Base-by-base conservation (phyloP, 2,888 invertebrate species). In the Pherbina coryleti region DNA sequence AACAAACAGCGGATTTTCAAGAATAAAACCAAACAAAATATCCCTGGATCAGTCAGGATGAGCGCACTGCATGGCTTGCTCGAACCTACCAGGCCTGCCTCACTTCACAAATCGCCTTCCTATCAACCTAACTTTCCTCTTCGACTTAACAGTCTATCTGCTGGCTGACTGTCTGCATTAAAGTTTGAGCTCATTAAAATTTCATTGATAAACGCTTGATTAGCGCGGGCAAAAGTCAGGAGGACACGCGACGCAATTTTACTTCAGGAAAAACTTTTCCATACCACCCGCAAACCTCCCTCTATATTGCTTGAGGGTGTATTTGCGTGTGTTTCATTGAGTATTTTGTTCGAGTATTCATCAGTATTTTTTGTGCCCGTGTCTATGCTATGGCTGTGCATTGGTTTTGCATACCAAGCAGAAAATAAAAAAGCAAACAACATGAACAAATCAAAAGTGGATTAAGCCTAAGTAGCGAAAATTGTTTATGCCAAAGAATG, bases 201-300 rank as follows among this genome's bases (percentile, higher is more conserved):
- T 84, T 83, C 79, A 85, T 83, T 80, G 82, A 80, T 83, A 83
- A 84, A 81, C 82, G 79, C 82, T 83, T 79, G 80, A 84, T 80
- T 76, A 78, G 67, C 57, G 70, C 28, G 2, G 57, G 5, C 69
- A 51, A 19, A 69, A 67, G 51, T 64, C 69, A 66, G 25, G n/a
- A 70, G 57, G 49, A 76, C 62, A 70, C 55, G 62, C 69, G 62
- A 66, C 75, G 51, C 60, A 69, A 37, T 37, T 69, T 34, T 76
- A 25, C 49, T 71, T 19, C 53, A 9, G 28, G 37, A 76, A 70
- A 64, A 53, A 55, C 9, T 17, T 60, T 57, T 57, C 14, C 11
- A 2, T n/a, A n/a, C n/a, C n/a, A n/a, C n/a, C 31, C 17, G n/a
- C n/a, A n/a, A n/a, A n/a, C 25, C 25, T 14, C 4, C 11, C 9